phyloP scores from a whole-genome alignment of 2,797 vertebrate genomes.

The Chelon labrosus region DNA sequence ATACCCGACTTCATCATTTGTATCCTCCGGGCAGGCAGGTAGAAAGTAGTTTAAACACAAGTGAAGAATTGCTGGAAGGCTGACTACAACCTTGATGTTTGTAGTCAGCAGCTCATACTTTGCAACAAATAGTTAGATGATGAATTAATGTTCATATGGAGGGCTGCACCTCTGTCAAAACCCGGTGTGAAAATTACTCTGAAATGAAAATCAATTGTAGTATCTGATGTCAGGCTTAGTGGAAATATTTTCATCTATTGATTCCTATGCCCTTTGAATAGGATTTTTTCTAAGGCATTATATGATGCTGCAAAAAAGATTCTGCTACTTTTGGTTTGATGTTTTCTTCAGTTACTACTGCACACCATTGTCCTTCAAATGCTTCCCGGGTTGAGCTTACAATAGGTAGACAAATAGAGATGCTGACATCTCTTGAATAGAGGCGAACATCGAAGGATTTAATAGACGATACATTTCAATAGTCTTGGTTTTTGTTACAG shows the following conservation, averaged over 20 bases:
- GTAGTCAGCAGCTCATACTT: conserved; percentile 4
- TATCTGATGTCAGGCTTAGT: not conserved
- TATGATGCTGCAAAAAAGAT: not conserved
- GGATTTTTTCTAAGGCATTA: not conserved
- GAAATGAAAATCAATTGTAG: not conserved
- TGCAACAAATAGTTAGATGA: conserved; percentile 2
- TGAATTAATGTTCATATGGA: conserved; percentile 22
- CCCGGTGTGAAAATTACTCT: not conserved
- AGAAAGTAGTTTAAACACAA: conserved; percentile 4
- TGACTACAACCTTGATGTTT: conserved; percentile 12
- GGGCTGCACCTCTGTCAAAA: not conserved
- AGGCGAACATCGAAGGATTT: conserved; percentile 36
- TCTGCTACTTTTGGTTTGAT: conserved; percentile 1
- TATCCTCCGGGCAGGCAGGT: conserved; percentile 37
- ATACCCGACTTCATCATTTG: conserved; percentile 33
- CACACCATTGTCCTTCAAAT: conserved; percentile 13
- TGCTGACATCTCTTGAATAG: conserved; percentile 37
- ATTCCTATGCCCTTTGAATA: not conserved
- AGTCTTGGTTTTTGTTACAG: conserved; percentile 31
- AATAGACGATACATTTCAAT: conserved; percentile 28
- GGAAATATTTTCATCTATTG: not conserved
- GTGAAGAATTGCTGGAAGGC: conserved; percentile 13
- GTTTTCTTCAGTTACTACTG: not conserved
- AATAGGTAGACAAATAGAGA: conserved; percentile 18
- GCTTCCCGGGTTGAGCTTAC: conserved; percentile 2